Evolutionary conservation across 2,113 vertebrate genomes (phyloP).

Genomic region (Neodon shergylaensis): DNA sequence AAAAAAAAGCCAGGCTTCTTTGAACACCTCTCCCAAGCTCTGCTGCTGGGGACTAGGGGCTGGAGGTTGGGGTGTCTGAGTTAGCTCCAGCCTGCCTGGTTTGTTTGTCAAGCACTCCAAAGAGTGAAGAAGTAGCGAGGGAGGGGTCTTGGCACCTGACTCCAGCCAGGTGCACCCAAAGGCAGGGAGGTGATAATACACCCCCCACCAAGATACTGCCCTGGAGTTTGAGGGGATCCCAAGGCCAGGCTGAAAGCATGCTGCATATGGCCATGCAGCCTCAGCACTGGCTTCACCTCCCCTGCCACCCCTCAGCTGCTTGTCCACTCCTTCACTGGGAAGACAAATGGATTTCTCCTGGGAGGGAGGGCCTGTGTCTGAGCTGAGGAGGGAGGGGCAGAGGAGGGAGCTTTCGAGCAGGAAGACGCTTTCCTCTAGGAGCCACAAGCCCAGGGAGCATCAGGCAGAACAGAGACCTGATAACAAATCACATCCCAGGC

Average conservation of each 20-base stretch:
- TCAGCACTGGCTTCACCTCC: constrained; percentile 55
- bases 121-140: neutral
- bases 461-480: constrained; percentile 39
- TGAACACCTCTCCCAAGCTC: constrained; percentile 19
- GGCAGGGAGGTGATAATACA: neutral
- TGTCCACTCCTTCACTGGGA: constrained; percentile 68
- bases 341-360: constrained; percentile 79
- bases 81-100: neutral
- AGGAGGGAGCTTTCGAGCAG: constrained; percentile 44
- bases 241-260: neutral
- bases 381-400: constrained; percentile 68
- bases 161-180: constrained; percentile 33
- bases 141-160: constrained; percentile 28
- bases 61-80: too few relatives aligned
- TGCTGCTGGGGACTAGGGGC: neutral
- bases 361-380: constrained; percentile 70
- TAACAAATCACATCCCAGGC: constrained; percentile 49
- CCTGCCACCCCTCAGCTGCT: constrained; percentile 68
- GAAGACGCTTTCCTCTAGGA: constrained; percentile 34
- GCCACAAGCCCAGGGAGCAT: constrained; percentile 30
- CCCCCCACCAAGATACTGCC: neutral
- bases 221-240: neutral
- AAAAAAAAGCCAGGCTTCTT: neutral
- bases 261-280: constrained; percentile 4
- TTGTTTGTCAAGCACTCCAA: constrained; percentile 28